A percentile compares a stretch with the other conserved stretches of the same genome.
These are phyloP conservation scores for Sinohyriopsis cumingii DNA, from an alignment of 2,888 invertebrate genomes.

Conservation along the genomic window DNA sequence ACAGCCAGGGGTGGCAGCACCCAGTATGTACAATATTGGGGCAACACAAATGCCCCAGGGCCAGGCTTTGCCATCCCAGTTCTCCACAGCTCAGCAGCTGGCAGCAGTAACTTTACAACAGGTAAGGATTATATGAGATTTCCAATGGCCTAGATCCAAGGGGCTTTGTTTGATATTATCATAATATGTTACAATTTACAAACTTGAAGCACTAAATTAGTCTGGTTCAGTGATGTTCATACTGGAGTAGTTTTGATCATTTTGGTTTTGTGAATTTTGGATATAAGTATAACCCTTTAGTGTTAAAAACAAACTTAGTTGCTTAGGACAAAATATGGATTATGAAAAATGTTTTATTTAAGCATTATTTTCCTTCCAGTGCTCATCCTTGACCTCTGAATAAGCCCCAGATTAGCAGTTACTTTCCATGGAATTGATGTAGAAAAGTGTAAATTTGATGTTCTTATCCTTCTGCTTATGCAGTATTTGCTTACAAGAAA, in stretches of 20 bases:
- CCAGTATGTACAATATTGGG: conserved; percentile 54
- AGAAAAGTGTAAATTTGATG: too few species aligned
- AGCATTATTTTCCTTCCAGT: too few species aligned
- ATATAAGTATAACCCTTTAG: too few species aligned
- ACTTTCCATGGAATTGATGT: too few species aligned
- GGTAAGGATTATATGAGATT: conserved; percentile 22
- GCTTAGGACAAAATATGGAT: too few species aligned
- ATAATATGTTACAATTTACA: conserved; percentile 16
- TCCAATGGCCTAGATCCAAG: background rate
- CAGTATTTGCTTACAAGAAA: too few species aligned
- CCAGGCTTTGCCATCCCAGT: conserved; percentile 49
- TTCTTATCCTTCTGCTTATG: too few species aligned
- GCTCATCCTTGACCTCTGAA: too few species aligned
- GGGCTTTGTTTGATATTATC: background rate
- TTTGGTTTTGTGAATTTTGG: too few species aligned
- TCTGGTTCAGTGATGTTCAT: background rate
- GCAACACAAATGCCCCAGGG: conserved; percentile 38
- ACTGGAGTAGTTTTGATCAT: background rate
- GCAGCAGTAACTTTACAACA: conserved; percentile 45
- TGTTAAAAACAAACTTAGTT: too few species aligned
- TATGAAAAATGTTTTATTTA: too few species aligned
- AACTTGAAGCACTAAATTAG: background rate
- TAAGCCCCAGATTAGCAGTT: too few species aligned
- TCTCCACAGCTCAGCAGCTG: conserved; percentile 51
- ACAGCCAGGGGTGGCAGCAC: conserved; percentile 30